These are phyloP conservation scores for Parasteatoda tepidariorum DNA, from an alignment of 1,140 invertebrate species.

Conservation along the genomic window DNA sequence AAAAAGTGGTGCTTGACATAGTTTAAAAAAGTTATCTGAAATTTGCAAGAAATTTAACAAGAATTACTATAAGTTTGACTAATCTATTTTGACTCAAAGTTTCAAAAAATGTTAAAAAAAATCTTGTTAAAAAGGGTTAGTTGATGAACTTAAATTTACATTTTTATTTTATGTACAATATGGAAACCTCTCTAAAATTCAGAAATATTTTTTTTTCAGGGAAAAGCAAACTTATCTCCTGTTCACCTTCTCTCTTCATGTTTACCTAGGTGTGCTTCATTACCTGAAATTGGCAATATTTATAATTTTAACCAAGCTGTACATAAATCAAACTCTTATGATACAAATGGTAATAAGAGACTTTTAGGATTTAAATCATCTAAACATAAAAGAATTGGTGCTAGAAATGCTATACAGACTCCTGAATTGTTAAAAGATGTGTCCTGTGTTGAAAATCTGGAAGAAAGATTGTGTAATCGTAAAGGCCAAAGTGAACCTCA, in stretches of 20 bases:
- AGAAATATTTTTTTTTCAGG: neutral
- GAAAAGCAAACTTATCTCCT: neutral
- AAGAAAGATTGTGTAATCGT: neutral
- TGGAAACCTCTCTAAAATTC: neutral
- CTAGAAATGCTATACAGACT: neutral
- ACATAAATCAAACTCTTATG: conserved; percentile 23
- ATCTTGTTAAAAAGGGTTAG: no score
- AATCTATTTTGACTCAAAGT: no score
- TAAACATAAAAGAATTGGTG: neutral
- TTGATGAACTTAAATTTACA: no score
- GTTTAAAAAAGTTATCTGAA: no score
- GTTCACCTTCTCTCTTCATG: neutral
- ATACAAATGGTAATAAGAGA: neutral
- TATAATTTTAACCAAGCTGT: conserved; percentile 2
- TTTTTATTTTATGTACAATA: no score
- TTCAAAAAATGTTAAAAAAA: no score
- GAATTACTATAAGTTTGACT: no score
- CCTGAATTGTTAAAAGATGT: neutral
- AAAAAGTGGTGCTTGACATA: no score
- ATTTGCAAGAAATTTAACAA: no score
- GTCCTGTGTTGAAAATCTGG: neutral
- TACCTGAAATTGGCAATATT: conserved; percentile 55
- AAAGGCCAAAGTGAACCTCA: conserved; percentile 51
- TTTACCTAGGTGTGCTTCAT: conserved; percentile 41
- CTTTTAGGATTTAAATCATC: neutral